These are phyloP conservation scores for Meloidogyne hapla DNA, from an alignment of 1,140 invertebrate genomes.

Conservation along the genomic window DNA sequence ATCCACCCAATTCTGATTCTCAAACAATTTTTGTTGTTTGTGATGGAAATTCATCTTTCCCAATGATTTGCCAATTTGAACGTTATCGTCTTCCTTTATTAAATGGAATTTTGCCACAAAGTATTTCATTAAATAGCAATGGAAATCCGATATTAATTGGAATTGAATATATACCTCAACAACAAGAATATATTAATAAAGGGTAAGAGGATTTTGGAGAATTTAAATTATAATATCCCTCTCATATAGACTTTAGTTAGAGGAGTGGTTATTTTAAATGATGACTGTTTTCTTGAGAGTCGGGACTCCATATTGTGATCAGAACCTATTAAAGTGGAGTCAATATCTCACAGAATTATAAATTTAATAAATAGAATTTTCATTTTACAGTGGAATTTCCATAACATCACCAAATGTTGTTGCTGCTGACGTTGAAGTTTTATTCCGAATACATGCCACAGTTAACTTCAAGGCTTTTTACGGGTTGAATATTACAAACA, in stretches of 20 bases:
- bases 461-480: conserved; percentile 57
- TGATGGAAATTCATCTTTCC: conserved; percentile 51
- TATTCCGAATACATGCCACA: conserved; percentile 58
- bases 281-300: too few species aligned
- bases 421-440: conserved; percentile 54
- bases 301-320: too few species aligned
- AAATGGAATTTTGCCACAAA: conserved; percentile 60
- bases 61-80: conserved; percentile 45
- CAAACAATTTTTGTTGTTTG: conserved; percentile 54
- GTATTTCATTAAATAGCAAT: conserved; percentile 51
- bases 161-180: conserved; percentile 42
- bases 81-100: conserved; percentile 54
- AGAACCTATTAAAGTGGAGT: too few species aligned
- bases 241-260: too few species aligned
- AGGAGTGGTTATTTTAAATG: too few species aligned
- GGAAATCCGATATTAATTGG: conserved; percentile 59
- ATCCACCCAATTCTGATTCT: conserved; percentile 28
- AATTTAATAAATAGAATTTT: too few species aligned
- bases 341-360: too few species aligned
- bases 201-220: neutral
- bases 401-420: conserved; percentile 35
- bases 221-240: neutral
- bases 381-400: conserved; percentile 35
- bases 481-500: conserved; percentile 87
- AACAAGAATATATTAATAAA: neutral